Evolutionary conservation across 1,140 invertebrate genomes (phyloP).

Genomic region (Antheraea mylitta): DNA sequence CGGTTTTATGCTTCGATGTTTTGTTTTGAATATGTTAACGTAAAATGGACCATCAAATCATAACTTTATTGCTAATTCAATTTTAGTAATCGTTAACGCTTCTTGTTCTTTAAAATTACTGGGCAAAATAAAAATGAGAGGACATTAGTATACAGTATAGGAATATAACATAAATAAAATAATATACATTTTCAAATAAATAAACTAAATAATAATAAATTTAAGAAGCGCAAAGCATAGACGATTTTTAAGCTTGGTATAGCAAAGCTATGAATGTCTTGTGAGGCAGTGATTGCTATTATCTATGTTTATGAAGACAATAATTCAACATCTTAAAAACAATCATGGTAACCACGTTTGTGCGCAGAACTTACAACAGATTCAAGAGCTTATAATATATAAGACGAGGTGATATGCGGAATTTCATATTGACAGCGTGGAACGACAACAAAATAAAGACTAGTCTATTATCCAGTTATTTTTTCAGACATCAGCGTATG

Average conservation of each 20-base stretch:
- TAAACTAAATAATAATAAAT: slow-evolving; percentile 59
- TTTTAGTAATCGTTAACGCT: slow-evolving; percentile 2
- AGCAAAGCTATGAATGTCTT: slow-evolving; percentile 75
- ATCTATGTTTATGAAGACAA: slow-evolving; percentile 33
- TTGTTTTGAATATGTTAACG: slow-evolving; percentile 3
- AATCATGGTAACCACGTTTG: not conserved
- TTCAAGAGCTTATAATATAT: not conserved
- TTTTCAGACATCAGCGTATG: no score
- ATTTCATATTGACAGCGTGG: not conserved
- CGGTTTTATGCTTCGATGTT: slow-evolving; percentile 4
- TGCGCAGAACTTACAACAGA: slow-evolving; percentile 1
- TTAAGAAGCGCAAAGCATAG: slow-evolving; percentile 73
- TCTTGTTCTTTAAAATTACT: slow-evolving; percentile 30
- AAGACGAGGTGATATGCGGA: not conserved
- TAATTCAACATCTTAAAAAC: not conserved
- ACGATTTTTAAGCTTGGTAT: slow-evolving; percentile 65
- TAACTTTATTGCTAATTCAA: slow-evolving; percentile 16
- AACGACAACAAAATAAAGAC: not conserved
- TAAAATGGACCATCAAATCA: slow-evolving; percentile 30
- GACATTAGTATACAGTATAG: slow-evolving; percentile 52
- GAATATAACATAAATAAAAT: slow-evolving; percentile 48
- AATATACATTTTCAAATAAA: slow-evolving; percentile 39
- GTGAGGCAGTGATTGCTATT: slow-evolving; percentile 76
- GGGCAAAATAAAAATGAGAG: slow-evolving; percentile 43
- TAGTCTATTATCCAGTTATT: no score